Base-by-base conservation (phyloP, 30 jellyfish, hydroid and myxozoan species). In the Cassiopea andromeda region DNA sequence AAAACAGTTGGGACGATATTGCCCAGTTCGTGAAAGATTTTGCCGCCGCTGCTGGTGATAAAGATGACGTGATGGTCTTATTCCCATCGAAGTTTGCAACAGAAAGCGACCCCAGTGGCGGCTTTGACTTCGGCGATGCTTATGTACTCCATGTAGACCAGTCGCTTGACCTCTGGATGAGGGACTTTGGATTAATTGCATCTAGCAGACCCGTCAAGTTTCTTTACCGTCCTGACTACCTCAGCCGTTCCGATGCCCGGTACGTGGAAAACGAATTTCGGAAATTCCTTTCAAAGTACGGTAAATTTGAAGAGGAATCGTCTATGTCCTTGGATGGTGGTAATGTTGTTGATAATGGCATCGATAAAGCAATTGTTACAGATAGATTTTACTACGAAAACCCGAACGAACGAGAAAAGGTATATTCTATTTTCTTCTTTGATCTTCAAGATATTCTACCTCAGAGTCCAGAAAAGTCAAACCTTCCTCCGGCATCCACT, bases 301-400 rank as follows among this genome's bases (percentile, higher is more conserved):
- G 89, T 2, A 85, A 59, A 18, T 57, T 16, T 57, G 58, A 61
- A 17, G 61, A 61, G 61, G 93, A 85, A 46, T 76, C 84, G 49
- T 8, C 19, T 1, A 64, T 88, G 44, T 64, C 61, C 16, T 45
- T 88, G 64, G 95, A 88, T 50, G 95, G 95, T 38, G 95, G 95
- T 15, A 88, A 88, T 54, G 95, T 88, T 14, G 95, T 88, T 44
- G 95, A 88, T 54, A 88, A 88, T 54, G 95, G 90, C 49, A 27
- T 76, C 27, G 90, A 88, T 69, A 88, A 88, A 49, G 95, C 95
- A 43, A 59, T 88, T 5, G 81, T 88, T 49, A 68, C 95, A 15
- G 83, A 88, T 78, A 49, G 95, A 60, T 79, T 88, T 77, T 78
- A 50, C 76, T 68, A 79, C 45, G 90, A 88, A 43, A 88, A 88